A percentile compares a stretch with the other conserved stretches of the same genome.
Conservation (phyloP, 1,140 invertebrate genomes). For the Macrocentrus cingulum region DNA sequence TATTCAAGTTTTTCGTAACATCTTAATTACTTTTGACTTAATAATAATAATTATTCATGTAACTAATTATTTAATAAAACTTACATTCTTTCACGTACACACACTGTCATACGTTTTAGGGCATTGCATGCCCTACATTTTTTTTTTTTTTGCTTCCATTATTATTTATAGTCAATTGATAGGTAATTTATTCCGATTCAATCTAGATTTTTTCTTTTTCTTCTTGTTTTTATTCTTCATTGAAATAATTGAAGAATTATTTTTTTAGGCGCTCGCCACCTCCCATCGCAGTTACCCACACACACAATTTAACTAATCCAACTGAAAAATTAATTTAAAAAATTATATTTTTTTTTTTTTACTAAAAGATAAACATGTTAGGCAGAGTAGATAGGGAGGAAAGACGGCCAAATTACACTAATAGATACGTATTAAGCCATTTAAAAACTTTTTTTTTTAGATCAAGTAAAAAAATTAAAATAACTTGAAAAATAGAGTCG, state of each 20-base stretch:
- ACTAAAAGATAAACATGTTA: background rate
- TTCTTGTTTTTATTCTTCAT: background rate
- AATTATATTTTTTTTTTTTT: background rate
- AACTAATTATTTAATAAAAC: conserved; percentile 53
- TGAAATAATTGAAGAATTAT: background rate
- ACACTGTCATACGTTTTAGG: conserved; percentile 29
- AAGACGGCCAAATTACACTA: background rate
- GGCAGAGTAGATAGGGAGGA: conserved; percentile 12
- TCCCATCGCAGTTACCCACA: conserved; percentile 20
- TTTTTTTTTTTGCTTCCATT: conserved; percentile 22
- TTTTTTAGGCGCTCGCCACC: background rate
- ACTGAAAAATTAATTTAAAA: background rate
- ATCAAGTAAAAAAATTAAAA: background rate
- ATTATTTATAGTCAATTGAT: background rate
- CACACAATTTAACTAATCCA: too few species aligned
- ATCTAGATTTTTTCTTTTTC: background rate
- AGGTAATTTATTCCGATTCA: background rate
- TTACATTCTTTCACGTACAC: conserved; percentile 33
- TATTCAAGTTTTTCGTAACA: conserved; percentile 39
- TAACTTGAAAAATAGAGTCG: background rate
- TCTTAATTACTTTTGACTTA: conserved; percentile 48
- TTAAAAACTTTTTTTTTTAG: background rate
- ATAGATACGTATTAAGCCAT: background rate
- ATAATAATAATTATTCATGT: conserved; percentile 53
- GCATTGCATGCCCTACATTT: conserved; percentile 22